phyloP scores from a whole-genome alignment of 2,113 vertebrate species.

The Ageneiosus marmoratus region DNA sequence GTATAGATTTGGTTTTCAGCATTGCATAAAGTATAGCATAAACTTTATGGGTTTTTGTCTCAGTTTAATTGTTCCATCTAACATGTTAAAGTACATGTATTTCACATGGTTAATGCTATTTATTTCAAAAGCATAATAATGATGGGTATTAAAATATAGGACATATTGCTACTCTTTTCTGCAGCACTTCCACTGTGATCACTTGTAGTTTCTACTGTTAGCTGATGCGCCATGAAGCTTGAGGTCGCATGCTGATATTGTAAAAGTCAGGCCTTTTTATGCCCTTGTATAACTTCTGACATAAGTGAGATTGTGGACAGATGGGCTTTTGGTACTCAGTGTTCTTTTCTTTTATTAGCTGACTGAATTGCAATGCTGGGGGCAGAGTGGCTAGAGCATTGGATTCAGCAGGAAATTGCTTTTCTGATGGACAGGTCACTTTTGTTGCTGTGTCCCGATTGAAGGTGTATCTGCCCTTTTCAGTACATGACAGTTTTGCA shows the following conservation, averaged over 20 bases:
- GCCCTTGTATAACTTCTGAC: slow-evolving; percentile 14
- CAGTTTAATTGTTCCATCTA: background rate
- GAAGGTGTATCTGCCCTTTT: background rate
- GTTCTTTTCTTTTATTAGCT: background rate
- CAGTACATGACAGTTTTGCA: slow-evolving; percentile 15
- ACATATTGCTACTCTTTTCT: background rate
- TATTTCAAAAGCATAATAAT: background rate
- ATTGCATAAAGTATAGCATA: background rate
- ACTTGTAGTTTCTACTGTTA: background rate
- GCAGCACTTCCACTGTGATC: background rate
- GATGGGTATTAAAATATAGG: background rate
- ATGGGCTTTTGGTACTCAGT: slow-evolving; percentile 30
- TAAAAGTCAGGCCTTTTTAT: slow-evolving; percentile 1
- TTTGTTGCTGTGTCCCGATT: slow-evolving; percentile 7
- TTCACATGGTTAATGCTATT: background rate
- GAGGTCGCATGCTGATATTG: background rate
- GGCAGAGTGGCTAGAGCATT: background rate
- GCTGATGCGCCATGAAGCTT: background rate
- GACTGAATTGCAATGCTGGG: background rate
- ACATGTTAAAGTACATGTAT: background rate
- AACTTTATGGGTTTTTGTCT: background rate
- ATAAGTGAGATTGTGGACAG: slow-evolving; percentile 11
- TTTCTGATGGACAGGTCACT: slow-evolving; percentile 30
- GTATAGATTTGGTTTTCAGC: background rate
- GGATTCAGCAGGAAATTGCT: background rate